Base-by-base conservation (phyloP, 1,140 invertebrate genomes). In the Tetranychus urticae region DNA sequence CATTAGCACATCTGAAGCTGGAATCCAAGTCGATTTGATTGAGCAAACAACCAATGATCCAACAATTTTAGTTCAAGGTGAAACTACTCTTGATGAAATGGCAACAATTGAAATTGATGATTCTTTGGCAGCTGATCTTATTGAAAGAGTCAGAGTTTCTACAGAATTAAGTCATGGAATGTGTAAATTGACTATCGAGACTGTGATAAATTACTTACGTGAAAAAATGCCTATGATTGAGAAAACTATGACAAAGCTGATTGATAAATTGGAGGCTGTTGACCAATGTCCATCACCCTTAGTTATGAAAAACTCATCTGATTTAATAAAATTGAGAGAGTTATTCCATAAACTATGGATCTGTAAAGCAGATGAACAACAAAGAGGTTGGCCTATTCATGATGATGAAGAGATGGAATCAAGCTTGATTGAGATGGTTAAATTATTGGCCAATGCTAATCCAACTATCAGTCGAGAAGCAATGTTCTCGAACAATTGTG, bases 361-460 rank as follows among this genome's bases (percentile, higher is more conserved):
- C 55, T 88, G 86, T 65, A 89, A 89, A 65, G 86, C 91, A 71
- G 88, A 93, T 69, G 86, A 87, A 0, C 88, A 94, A 69, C 88
- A 94, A 67, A 76, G 89, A 65, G 88, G 84, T 65, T 93, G 88
- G 88, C 85, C 87, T 68, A 73, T 93, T 4, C 84, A 92, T 72
- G 88, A 94, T 72, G 86, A 91, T 67, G 77, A 78, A 59, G 81
- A 83, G 61, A 92, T 93, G 69, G 79, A 81, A 48, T 81, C 84
- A 63, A 83, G 87, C 68, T 77, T 92, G 8, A 78, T 82, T 57
- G 85, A 91, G 70, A 74, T 92, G 14, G 81, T 85, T 8, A 86
- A 83, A 58, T 86, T 93, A 69, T 74, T 92, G 76, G 86, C 89
- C 74, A 74, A 73, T 67, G 72, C 73, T n/a, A 71, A 74, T 62